A percentile compares a stretch with the other conserved stretches of the same genome.
phyloP scores from a whole-genome alignment of 2,113 vertebrate species.

The Aramus guarauna region DNA sequence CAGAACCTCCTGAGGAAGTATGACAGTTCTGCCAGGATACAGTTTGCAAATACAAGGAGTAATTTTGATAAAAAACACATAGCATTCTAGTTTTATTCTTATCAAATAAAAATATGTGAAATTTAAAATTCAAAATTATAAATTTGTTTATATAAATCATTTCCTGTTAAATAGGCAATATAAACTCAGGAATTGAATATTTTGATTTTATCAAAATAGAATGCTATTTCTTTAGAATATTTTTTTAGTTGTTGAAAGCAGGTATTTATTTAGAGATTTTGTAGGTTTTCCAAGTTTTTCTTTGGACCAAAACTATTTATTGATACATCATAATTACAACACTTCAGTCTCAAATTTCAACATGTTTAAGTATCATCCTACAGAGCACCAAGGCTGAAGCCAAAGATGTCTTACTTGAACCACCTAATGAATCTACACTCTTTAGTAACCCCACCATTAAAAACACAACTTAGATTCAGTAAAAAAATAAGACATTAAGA shows the following conservation, averaged over 20 bases:
- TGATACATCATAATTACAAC: background rate
- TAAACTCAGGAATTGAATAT: background rate
- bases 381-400: background rate
- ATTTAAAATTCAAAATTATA: background rate
- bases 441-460: background rate
- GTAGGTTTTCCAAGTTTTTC: background rate
- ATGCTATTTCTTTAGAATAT: background rate
- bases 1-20: background rate
- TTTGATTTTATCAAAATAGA: background rate
- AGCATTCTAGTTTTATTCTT: background rate
- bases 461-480: background rate
- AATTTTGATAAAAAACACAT: background rate
- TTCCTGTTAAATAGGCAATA: background rate
- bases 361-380: background rate
- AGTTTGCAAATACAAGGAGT: background rate
- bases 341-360: background rate
- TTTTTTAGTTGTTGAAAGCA: background rate
- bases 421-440: background rate
- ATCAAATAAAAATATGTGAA: background rate
- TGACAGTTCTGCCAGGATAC: background rate
- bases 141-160: background rate
- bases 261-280: background rate
- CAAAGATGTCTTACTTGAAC: background rate
- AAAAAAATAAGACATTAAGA: background rate
- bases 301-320: background rate